These are phyloP conservation scores for Heliconius congener DNA, from an alignment of 1,140 invertebrate species.

Conservation along the genomic window DNA sequence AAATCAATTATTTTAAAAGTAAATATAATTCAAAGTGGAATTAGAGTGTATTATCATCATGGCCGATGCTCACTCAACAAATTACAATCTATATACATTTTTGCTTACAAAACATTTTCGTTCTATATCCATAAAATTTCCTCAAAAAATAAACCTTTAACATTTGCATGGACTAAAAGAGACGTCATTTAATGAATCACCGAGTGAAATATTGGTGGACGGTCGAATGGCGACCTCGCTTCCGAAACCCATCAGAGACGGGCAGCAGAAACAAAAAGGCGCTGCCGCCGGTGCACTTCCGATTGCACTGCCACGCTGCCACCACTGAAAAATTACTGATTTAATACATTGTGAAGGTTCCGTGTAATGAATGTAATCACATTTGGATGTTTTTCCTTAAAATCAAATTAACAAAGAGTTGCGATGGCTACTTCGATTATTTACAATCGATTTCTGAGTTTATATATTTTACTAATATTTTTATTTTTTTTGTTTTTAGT, in stretches of 20 bases:
- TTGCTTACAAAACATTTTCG: not conserved
- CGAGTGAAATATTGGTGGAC: conserved; percentile 70
- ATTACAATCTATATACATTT: too few relatives aligned
- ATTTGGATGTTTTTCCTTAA: not conserved
- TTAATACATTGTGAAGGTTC: conserved; percentile 63
- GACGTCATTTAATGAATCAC: conserved; percentile 62
- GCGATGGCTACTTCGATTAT: not conserved
- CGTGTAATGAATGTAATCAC: conserved; percentile 25
- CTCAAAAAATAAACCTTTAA: conserved; percentile 26
- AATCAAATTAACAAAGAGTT: not conserved
- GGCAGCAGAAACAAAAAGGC: conserved; percentile 72
- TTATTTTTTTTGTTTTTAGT: not conserved
- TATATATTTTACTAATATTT: not conserved
- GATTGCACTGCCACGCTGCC: conserved; percentile 65
- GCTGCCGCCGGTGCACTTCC: conserved; percentile 70
- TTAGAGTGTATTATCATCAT: too few relatives aligned
- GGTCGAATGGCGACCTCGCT: conserved; percentile 67
- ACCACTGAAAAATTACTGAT: conserved; percentile 75
- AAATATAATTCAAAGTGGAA: too few relatives aligned
- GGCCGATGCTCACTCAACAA: too few relatives aligned
- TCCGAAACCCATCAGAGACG: conserved; percentile 72
- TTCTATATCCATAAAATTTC: not conserved
- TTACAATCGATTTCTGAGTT: not conserved
- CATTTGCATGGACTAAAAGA: conserved; percentile 37
- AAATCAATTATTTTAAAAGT: too few relatives aligned